These are phyloP conservation scores for Ctenodactylus gundi DNA, from an alignment of 2,113 vertebrate genomes.

Conservation along the genomic window DNA sequence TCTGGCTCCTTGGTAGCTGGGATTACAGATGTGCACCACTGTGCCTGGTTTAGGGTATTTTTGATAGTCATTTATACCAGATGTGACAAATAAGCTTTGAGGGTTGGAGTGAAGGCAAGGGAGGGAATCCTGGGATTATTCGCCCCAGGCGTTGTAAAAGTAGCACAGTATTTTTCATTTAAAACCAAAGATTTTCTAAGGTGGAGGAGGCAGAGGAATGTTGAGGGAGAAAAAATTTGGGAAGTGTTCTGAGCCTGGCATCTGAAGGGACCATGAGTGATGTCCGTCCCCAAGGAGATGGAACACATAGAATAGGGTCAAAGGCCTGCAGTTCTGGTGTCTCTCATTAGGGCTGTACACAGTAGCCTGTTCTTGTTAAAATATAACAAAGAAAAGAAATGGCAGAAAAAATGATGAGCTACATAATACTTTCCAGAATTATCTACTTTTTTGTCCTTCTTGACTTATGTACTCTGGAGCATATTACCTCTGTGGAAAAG, in stretches of 20 bases:
- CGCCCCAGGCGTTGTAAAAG: neutral
- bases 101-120: neutral
- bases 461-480: neutral
- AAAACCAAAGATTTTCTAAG: neutral
- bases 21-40: neutral
- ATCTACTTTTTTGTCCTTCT: neutral
- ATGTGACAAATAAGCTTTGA: neutral
- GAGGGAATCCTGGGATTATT: neutral
- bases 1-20: too few relatives aligned
- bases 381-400: neutral
- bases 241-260: neutral
- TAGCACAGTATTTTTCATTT: neutral
- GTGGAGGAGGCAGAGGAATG: neutral
- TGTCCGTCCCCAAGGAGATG: neutral
- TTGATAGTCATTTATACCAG: neutral
- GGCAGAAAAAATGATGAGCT: neutral
- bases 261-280: neutral
- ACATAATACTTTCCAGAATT: neutral
- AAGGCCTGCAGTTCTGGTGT: neutral
- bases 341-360: neutral
- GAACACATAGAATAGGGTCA: neutral
- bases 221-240: neutral
- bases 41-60: neutral
- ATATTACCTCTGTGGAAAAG: neutral
- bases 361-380: neutral